Base-by-base conservation (phyloP, 2,797 vertebrate species). In the Pseudotriccus pelzelni region DNA sequence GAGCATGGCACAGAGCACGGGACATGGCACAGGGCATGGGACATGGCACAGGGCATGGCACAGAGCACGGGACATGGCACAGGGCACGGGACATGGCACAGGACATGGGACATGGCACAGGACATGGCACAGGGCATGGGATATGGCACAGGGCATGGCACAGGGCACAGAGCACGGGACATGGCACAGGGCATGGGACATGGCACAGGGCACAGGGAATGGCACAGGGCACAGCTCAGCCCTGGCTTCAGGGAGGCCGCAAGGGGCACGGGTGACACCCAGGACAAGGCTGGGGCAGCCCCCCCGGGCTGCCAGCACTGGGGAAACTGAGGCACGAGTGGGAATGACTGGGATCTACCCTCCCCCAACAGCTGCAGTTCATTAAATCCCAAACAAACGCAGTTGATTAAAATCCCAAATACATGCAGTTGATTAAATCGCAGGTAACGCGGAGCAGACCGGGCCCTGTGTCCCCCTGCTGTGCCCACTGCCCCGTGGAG, bases 401-500 rank as follows among this genome's bases (percentile, higher is more conserved):
- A 4, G 13, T 7, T 14, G 22, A 28, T 62, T 55, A 43, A 74
- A 60, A 14, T 20, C 56, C 24, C 53, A 5, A 55, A 72, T 43
- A 10, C 69, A 66, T 17, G 30, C 63, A 2, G 14, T 6, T 41
- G 36, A 20, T 77, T 53, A 28, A 77, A 58, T 18, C 60, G 13
- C 52, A 23, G 39, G n/a, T 7, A 5, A 22, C 39, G 32, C 68
- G 2, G 58, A 52, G 83, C 16, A 2, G 12, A 3, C 34, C 0
- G 2, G 12, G 55, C 49, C 43, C 25, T 1, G 6, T 6, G 64
- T 25, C 14, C 20, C 24, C 58, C 23, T 1, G 27, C 28, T 10
- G 18, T 14, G 17, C 18, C 56, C 1, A 8, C 1, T 0, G 12
- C 1, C 7, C 41, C 32, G 0, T 0, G 9, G 46, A 37, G 22